Base-by-base conservation (phyloP, 2,113 vertebrate species). In the Amphilophus citrinellus region DNA sequence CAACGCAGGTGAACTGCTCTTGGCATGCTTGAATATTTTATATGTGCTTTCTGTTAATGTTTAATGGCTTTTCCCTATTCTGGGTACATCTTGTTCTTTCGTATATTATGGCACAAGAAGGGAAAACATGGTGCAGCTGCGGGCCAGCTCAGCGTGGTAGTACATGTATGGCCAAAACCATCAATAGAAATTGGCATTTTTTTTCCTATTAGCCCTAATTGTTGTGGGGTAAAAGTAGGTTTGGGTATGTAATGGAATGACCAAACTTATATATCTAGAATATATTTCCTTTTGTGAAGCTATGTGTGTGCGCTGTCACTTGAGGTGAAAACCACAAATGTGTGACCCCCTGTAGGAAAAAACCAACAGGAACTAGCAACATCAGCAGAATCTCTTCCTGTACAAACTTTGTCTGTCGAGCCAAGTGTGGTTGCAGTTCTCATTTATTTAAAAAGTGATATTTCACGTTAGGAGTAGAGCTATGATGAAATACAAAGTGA, bases 301-400 rank as follows among this genome's bases (percentile, higher is more conserved):
- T 32, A 30, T 9, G 0, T 24, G 59, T 15, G 37, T 7, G 58
- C 32, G 32, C 39, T 77, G 35, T 30, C 3, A 37, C 32, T 10
- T 63, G 27, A 35, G 71, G 9, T 10, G 3, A 20, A 81, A 4
- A 62, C 59, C 71, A 71, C 81, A 42, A 76, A 35, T 58, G 15
- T 32, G 7, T 15, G 61, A 66, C 53, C 44, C 62, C 17, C 17
- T n/a, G n/a, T 22, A 56, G 81, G 20, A 62, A 76, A 22, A 9
- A 86, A 79, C 5, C 8, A 9, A 77, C 15, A 91, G 89, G 84
- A 92, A 90, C 47, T 63, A 60, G 32, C 4, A 75, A 66, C 62
- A 59, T 92, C 90, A 92, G 77, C 78, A 76, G 3, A 53, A 13
- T 18, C 22, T 79, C 83, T 91, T 91, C 83, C 87, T 84, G 35